Percentiles rank a stretch among this genome's conserved stretches.
phyloP scores from a whole-genome alignment of 2,797 vertebrate genomes.

The Petrocephalus sullivani region DNA sequence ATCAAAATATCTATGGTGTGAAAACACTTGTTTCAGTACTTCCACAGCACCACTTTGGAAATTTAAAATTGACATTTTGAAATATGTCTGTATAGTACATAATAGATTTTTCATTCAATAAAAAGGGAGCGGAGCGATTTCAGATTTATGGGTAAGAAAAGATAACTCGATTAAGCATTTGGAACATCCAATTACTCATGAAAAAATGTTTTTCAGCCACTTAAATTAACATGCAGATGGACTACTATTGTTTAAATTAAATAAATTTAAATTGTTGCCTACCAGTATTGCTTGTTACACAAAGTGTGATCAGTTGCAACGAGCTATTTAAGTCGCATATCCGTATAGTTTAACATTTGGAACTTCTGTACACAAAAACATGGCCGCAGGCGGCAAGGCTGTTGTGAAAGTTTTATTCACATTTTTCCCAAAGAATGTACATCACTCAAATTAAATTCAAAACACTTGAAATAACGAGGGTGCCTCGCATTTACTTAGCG shows the following conservation, averaged over 20 bases:
- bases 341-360: neutral
- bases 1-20: neutral
- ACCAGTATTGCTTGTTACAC: neutral
- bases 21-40: neutral
- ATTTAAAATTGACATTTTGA: neutral
- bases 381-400: slow-evolving; percentile 13
- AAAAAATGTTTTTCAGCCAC: neutral
- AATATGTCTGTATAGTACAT: neutral
- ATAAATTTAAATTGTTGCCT: neutral
- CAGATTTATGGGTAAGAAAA: neutral
- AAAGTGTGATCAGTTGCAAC: neutral
- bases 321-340: neutral
- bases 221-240: neutral
- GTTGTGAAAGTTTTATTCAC: slow-evolving; percentile 59
- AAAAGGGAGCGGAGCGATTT: neutral
- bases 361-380: neutral
- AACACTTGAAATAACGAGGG: slow-evolving; percentile 35
- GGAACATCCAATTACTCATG: neutral
- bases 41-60: neutral
- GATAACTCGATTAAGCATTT: neutral
- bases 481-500: slow-evolving; percentile 10
- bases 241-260: neutral
- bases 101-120: neutral
- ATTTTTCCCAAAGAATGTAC: slow-evolving; percentile 43
- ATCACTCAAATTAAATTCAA: slow-evolving; percentile 42